Conservation (phyloP, 2,113 vertebrate genomes). For the Emydura subglobosa region DNA sequence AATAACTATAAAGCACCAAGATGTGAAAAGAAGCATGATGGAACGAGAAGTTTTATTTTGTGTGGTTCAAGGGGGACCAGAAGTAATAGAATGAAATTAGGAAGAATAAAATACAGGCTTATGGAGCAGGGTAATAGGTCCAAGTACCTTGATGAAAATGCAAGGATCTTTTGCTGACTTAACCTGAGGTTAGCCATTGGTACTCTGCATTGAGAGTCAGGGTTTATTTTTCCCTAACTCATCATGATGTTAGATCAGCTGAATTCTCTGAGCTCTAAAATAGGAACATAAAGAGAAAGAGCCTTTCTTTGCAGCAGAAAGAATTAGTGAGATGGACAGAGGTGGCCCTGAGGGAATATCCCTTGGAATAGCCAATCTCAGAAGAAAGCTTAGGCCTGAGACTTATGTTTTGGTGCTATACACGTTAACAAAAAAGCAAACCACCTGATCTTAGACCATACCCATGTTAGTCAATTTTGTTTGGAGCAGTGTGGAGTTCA, state of each 20-base stretch:
- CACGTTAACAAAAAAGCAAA: background rate
- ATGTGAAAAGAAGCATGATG: background rate
- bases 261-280: background rate
- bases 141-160: background rate
- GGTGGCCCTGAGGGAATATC: background rate
- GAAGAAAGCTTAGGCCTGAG: background rate
- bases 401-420: background rate
- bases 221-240: background rate
- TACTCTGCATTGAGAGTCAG: background rate
- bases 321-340: background rate
- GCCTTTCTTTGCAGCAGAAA: background rate
- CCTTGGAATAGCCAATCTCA: background rate
- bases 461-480: background rate
- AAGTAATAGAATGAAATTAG: background rate
- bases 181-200: background rate
- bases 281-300: background rate
- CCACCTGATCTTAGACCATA: no score
- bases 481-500: background rate
- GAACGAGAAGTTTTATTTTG: background rate
- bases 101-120: background rate
- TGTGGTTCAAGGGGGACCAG: background rate
- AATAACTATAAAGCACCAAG: background rate
- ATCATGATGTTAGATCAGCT: background rate
- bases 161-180: background rate
- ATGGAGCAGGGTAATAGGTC: background rate